Conservation (phyloP, 2,113 vertebrate species). For the Dipodomys merriami region DNA sequence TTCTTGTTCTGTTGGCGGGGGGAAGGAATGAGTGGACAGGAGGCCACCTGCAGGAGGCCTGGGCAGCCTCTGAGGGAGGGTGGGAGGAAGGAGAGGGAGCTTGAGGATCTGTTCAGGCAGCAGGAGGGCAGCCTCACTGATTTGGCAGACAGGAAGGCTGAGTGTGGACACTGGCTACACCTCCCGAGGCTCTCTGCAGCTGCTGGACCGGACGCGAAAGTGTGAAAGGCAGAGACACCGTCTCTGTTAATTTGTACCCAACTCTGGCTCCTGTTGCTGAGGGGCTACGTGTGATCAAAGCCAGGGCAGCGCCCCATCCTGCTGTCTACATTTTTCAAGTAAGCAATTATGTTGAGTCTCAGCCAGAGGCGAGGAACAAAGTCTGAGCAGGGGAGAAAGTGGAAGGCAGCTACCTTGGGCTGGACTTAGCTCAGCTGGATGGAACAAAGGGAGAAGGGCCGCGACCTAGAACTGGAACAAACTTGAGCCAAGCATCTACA, state of each 20-base stretch:
- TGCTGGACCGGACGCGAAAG: slow-evolving; percentile 49
- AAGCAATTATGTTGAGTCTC: not conserved
- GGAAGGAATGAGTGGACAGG: not conserved
- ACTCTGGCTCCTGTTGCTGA: not conserved
- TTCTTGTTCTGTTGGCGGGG: not conserved
- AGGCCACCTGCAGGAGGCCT: slow-evolving; percentile 4
- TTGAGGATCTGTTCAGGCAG: slow-evolving; percentile 21
- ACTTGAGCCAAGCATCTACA: not conserved
- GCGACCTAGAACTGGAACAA: not conserved
- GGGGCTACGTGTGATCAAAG: not conserved
- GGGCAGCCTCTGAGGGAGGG: not conserved
- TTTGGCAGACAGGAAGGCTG: slow-evolving; percentile 59
- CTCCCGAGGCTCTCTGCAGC: slow-evolving; percentile 23
- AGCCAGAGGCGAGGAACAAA: not conserved
- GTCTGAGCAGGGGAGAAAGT: not conserved
- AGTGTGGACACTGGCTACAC: not conserved
- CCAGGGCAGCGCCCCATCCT: not conserved
- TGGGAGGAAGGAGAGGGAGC: not conserved
- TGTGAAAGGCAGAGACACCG: not conserved
- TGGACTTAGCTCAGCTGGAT: not conserved
- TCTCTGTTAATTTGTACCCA: not conserved
- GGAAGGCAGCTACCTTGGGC: not conserved
- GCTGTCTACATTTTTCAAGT: slow-evolving; percentile 39
- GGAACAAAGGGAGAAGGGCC: not conserved
- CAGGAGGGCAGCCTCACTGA: slow-evolving; percentile 32